phyloP scores from a whole-genome alignment of 2,888 invertebrate genomes.

The Spilosoma lubricipeda region DNA sequence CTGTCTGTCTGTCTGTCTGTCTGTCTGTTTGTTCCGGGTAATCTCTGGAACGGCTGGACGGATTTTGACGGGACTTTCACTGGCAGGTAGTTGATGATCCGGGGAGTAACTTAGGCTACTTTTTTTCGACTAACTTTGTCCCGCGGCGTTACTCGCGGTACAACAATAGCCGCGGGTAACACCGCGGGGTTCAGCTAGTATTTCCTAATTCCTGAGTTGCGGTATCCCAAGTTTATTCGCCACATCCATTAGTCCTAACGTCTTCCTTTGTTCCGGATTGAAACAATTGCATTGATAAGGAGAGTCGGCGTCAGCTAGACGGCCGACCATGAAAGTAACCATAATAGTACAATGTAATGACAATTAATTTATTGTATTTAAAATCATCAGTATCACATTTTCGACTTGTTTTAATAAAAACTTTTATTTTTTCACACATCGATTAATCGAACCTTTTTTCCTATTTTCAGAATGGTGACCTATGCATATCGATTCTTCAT shows the following conservation, averaged over 20 bases:
- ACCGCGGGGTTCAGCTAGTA: no score
- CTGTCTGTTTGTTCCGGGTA: no score
- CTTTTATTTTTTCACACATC: background rate
- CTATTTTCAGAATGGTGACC: slow-evolving; percentile 95
- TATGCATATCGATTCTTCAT: slow-evolving; percentile 99
- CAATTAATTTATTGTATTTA: background rate
- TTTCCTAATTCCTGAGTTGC: no score
- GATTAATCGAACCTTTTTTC: background rate
- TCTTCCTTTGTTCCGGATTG: background rate
- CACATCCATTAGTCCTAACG: background rate
- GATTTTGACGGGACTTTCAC: no score
- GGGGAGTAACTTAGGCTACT: no score
- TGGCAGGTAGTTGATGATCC: no score
- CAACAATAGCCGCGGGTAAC: no score
- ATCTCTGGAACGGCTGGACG: no score
- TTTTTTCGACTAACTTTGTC: no score
- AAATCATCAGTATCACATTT: background rate
- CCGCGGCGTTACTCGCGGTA: no score
- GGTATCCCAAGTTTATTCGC: background rate
- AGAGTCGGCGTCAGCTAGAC: background rate
- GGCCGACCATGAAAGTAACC: background rate
- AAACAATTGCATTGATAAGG: background rate
- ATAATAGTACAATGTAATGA: no score
- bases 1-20: no score
- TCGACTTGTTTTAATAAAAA: background rate